Conservation (phyloP, 2,113 vertebrate genomes). For the Callipepla californica region DNA sequence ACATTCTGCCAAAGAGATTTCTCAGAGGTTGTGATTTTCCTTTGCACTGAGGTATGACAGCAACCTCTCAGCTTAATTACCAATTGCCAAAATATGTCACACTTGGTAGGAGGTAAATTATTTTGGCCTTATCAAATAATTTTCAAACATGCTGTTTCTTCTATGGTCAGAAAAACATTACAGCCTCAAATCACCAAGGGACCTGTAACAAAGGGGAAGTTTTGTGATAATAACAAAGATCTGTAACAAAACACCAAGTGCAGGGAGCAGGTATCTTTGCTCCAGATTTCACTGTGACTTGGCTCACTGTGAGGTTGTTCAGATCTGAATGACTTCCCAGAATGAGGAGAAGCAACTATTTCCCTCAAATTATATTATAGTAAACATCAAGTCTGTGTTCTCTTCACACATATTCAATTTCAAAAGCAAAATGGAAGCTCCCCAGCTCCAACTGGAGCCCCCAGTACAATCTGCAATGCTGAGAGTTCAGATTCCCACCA, state of each 20-base stretch:
- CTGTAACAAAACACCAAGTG: not conserved
- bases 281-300: not conserved
- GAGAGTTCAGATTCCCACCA: not conserved
- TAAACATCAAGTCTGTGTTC: not conserved
- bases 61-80: slow-evolving; percentile 28
- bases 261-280: not conserved
- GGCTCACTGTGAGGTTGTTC: not conserved
- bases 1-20: slow-evolving; percentile 5
- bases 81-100: slow-evolving; percentile 15
- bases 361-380: not conserved
- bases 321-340: not conserved
- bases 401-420: not conserved
- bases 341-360: not conserved
- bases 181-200: not conserved
- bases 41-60: not conserved
- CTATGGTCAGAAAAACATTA: slow-evolving; percentile 16
- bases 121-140: slow-evolving; percentile 38
- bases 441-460: not conserved
- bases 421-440: not conserved
- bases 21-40: slow-evolving; percentile 13
- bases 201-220: not conserved
- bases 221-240: not conserved
- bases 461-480: not conserved
- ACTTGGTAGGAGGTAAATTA: slow-evolving; percentile 35
- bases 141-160: slow-evolving; percentile 7